A percentile compares a stretch with the other conserved stretches of the same genome.
These are phyloP conservation scores for Rhinophrynus dorsalis DNA, from an alignment of 2,797 vertebrate genomes.

Conservation along the genomic window DNA sequence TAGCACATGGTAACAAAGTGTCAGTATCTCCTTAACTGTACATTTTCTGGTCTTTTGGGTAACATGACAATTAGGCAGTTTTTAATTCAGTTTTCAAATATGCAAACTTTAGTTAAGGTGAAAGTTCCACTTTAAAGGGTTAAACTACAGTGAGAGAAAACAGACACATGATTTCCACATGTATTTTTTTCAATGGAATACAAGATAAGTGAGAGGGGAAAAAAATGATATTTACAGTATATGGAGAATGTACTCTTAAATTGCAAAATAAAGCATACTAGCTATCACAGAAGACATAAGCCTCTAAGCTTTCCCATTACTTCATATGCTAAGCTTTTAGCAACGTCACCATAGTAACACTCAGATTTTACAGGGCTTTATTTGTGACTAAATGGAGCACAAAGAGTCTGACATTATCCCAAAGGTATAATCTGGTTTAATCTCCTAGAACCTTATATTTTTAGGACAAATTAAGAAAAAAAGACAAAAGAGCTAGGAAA, in stretches of 20 bases:
- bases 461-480: slow-evolving; percentile 50
- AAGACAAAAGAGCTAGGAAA: no score
- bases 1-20: no score
- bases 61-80: no score
- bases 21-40: no score
- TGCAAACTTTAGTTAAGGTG: no score
- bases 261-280: background rate
- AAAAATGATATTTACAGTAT: slow-evolving; percentile 26
- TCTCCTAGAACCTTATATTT: slow-evolving; percentile 50
- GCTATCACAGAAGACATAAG: slow-evolving; percentile 58
- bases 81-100: no score
- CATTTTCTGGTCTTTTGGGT: no score
- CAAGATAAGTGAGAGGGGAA: background rate
- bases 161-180: no score
- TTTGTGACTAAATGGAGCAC: slow-evolving; percentile 62
- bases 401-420: slow-evolving; percentile 62
- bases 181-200: background rate
- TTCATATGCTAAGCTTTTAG: slow-evolving; percentile 54
- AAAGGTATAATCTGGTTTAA: slow-evolving; percentile 68
- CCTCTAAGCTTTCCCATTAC: slow-evolving; percentile 51
- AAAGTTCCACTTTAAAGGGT: no score
- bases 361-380: slow-evolving; percentile 60
- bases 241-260: slow-evolving; percentile 35
- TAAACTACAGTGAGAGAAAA: no score
- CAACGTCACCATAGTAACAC: slow-evolving; percentile 61